phyloP scores from a whole-genome alignment of 2,888 invertebrate species.

The Sesia apiformis region DNA sequence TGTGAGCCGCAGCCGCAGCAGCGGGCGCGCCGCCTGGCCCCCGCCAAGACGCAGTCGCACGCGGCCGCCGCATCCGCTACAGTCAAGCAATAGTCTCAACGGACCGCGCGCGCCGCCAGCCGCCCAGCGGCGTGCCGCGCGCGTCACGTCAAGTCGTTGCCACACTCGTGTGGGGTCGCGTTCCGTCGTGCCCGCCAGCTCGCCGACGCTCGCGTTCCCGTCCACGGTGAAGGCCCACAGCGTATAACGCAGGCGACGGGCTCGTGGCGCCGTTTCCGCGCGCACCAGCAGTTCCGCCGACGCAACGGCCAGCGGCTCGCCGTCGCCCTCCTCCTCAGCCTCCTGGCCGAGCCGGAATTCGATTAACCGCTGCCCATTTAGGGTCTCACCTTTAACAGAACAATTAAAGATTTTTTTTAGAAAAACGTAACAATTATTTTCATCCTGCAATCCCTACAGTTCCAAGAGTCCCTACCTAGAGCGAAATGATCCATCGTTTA shows the following conservation, averaged over 20 bases:
- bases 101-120: constrained; percentile 63
- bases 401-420: too few species aligned
- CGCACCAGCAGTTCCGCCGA: constrained; percentile 86
- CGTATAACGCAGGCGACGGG: constrained; percentile 70
- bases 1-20: constrained; percentile 86
- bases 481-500: constrained; percentile 49
- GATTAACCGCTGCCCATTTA: constrained; percentile 89
- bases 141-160: constrained; percentile 90
- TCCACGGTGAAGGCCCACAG: constrained; percentile 83
- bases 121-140: constrained; percentile 83
- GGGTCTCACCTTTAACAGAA: constrained; percentile 78
- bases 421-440: not conserved
- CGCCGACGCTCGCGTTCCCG: constrained; percentile 75
- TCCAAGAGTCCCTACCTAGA: constrained; percentile 31
- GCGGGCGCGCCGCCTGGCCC: constrained; percentile 82
- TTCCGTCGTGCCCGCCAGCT: constrained; percentile 69
- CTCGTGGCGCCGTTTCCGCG: constrained; percentile 42
- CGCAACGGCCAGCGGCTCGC: constrained; percentile 80
- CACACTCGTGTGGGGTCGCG: constrained; percentile 81
- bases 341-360: constrained; percentile 86
- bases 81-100: constrained; percentile 87
- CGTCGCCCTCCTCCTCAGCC: constrained; percentile 37
- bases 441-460: not conserved
- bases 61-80: constrained; percentile 85
- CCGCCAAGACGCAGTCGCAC: constrained; percentile 79